A percentile compares a stretch with the other conserved stretches of the same genome.
Conservation (phyloP, 2,113 vertebrate species). For the Cyanistes caeruleus region DNA sequence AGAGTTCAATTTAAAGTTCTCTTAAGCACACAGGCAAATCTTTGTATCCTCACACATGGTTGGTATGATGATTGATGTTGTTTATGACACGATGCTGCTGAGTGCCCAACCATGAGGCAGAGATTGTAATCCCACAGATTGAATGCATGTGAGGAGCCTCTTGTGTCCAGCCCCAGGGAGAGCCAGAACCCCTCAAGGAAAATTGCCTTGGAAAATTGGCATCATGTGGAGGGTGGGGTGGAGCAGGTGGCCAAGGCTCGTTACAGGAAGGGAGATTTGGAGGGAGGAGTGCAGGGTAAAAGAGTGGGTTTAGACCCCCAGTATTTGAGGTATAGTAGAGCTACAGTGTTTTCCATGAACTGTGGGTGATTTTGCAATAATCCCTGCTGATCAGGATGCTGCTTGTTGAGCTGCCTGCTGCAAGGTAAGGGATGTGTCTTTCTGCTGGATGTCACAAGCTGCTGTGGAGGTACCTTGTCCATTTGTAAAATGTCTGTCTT, state of each 20-base stretch:
- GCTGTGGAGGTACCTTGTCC: not conserved
- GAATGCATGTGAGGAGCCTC: not conserved
- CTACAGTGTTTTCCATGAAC: accelerated
- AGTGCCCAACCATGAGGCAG: accelerated
- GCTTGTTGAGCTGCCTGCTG: not conserved
- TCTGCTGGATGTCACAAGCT: not conserved
- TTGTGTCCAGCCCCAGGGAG: not conserved
- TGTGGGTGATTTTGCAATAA: accelerated
- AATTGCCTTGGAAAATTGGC: not conserved
- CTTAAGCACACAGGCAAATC: not conserved
- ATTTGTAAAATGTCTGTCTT: not conserved
- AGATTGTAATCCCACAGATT: not conserved
- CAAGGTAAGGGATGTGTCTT: accelerated
- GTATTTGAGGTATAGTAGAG: accelerated
- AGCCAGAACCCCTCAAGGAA: not conserved
- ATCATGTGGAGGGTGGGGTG: accelerated
- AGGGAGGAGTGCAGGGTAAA: accelerated
- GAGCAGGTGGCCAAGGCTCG: not conserved
- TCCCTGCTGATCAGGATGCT: accelerated
- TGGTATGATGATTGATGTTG: not conserved
- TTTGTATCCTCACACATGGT: accelerated
- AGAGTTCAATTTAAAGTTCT: not conserved
- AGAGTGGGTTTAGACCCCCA: accelerated
- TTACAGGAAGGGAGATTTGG: not conserved
- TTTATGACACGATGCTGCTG: accelerated